Base-by-base conservation (phyloP, 2,888 invertebrate genomes). In the Xanthorhoe designata region DNA sequence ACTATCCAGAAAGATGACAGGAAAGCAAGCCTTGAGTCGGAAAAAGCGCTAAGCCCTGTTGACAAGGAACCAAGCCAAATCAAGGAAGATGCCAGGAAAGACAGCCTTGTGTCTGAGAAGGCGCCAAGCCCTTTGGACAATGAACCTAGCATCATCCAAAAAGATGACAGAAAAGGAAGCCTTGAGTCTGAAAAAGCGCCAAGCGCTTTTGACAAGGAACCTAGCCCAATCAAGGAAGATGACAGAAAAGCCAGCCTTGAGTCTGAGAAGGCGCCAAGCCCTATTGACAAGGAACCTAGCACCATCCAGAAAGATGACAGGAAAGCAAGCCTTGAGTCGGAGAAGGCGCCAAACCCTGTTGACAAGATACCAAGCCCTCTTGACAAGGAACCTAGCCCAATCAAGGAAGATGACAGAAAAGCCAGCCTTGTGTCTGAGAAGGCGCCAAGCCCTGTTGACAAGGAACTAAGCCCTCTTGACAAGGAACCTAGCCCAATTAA, bases 401-500 rank as follows among this genome's bases (percentile, higher is more conserved):
- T 38, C 35, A 38, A 9, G 35, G 35, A 9, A 6, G 35, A 9
- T 9, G 35, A 38, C 9, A 38, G 35, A 9, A 38, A 38, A 2
- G 9, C 35, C 15, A 66, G 61, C 18, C 51, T 2, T 49, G 19
- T 42, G 1, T 49, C 45, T 42, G 57, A 58, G 0, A 57, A 45
- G 15, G 47, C 19, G n/a, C 61, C 19, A 68, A 72, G 68, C 10
- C 64, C n/a, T n/a, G n/a, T n/a, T n/a, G n/a, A n/a, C n/a, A n/a
- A n/a, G n/a, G n/a, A n/a, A n/a, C n/a, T n/a, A n/a, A 61, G 24
- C 18, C 55, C 57, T 19, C 35, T 24, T 6, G 68, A 74, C 4
- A 74, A 73, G 45, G 61, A 53, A 19, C 58, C 70, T 5, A 72
- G 73, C 3, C 55, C 68, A 52, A 32, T 61, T 4, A 59, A 42